phyloP scores from a whole-genome alignment of 2,797 vertebrate genomes.

The Tauraco hartlaubi region DNA sequence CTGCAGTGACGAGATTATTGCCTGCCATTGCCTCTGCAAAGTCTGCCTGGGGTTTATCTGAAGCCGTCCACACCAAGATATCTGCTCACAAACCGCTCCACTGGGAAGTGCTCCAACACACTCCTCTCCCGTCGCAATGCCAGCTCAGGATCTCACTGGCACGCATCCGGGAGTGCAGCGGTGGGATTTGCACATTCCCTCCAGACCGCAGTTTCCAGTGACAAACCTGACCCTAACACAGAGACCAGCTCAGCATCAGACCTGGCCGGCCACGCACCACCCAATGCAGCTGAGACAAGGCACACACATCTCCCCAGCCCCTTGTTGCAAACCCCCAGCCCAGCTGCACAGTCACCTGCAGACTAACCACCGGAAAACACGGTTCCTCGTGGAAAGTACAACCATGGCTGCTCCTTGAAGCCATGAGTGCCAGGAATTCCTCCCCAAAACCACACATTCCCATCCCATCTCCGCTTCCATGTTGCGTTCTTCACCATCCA shows the following conservation, averaged over 20 bases:
- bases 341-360: neutral
- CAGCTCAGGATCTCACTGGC: accelerated
- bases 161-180: accelerated
- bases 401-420: neutral
- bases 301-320: neutral
- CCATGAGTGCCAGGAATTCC: neutral
- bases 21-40: neutral
- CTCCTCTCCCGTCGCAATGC: accelerated
- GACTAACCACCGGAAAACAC: neutral
- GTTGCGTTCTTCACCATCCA: neutral
- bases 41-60: neutral
- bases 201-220: neutral
- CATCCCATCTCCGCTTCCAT: neutral
- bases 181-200: neutral
- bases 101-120: accelerated
- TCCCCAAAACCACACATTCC: neutral
- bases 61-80: neutral
- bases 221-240: neutral
- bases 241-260: neutral
- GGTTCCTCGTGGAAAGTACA: neutral
- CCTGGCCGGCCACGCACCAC: neutral
- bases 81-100: neutral
- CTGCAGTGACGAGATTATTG: no score
- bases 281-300: neutral
- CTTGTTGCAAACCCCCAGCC: neutral